Conservation (phyloP, 53 echinoderm and acorn worm genomes). For the Glandiceps talaboti region DNA sequence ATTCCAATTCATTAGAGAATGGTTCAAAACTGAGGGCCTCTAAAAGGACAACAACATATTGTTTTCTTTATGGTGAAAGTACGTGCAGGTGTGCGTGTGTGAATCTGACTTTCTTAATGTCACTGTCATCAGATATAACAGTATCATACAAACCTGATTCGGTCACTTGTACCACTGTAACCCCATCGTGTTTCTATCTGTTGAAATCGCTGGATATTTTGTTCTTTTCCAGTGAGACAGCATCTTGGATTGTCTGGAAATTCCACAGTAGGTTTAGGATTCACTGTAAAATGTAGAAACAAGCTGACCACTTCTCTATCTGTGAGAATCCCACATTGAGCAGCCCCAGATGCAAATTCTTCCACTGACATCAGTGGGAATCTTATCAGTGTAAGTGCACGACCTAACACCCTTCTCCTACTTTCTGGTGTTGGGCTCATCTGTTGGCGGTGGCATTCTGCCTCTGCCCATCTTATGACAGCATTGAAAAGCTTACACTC, state of each 20-base stretch:
- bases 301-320: slow-evolving; percentile 95
- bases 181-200: slow-evolving; percentile 96
- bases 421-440: slow-evolving; percentile 58
- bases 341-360: slow-evolving; percentile 91
- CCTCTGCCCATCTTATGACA: slow-evolving; percentile 73
- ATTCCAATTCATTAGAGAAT: too few relatives aligned
- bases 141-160: slow-evolving; percentile 66
- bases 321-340: slow-evolving; percentile 83
- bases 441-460: slow-evolving; percentile 67
- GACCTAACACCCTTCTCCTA: slow-evolving; percentile 66
- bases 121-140: too few relatives aligned
- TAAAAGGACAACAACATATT: too few relatives aligned
- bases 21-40: too few relatives aligned
- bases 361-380: slow-evolving; percentile 98
- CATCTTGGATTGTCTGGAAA: slow-evolving; percentile 91
- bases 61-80: too few relatives aligned
- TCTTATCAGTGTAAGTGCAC: slow-evolving; percentile 74
- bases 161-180: slow-evolving; percentile 94
- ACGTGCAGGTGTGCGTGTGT: too few relatives aligned
- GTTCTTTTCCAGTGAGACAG: slow-evolving; percentile 94
- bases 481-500: slow-evolving; percentile 92
- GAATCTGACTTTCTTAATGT: too few relatives aligned
- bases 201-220: slow-evolving; percentile 56
- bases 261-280: slow-evolving; percentile 86
- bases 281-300: slow-evolving; percentile 97